phyloP scores from a whole-genome alignment of 2,113 vertebrate genomes.

The Petrocephalus microphthalmus region DNA sequence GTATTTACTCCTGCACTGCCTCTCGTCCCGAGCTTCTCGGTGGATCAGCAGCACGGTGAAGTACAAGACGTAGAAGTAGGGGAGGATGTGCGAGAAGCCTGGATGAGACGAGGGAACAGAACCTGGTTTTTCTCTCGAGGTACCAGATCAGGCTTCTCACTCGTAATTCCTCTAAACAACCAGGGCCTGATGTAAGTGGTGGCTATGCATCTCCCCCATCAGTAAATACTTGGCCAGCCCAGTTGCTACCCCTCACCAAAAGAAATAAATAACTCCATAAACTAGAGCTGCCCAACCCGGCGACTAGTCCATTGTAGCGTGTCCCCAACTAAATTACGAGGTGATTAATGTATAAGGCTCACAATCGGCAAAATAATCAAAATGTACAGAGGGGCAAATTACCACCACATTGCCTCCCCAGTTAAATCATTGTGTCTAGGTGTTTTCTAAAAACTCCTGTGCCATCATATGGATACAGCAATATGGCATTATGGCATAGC shows the following conservation, averaged over 20 bases:
- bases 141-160: not conserved
- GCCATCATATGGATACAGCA: not conserved
- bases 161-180: not conserved
- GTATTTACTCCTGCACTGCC: slow-evolving; percentile 72
- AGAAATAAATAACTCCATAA: not conserved
- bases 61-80: slow-evolving; percentile 81
- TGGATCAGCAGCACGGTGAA: slow-evolving; percentile 73
- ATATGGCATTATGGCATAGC: not conserved
- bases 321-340: not conserved
- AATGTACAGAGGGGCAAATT: not conserved
- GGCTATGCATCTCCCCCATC: not conserved
- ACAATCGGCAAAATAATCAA: not conserved
- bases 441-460: too few relatives aligned
- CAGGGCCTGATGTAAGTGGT: not conserved
- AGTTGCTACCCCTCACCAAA: not conserved
- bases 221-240: too few relatives aligned
- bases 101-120: not conserved
- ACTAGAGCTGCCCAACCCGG: not conserved
- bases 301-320: not conserved
- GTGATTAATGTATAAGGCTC: not conserved
- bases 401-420: not conserved
- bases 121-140: not conserved
- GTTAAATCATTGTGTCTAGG: not conserved
- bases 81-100: slow-evolving; percentile 73
- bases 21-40: slow-evolving; percentile 77